Evolutionary conservation across 2,113 vertebrate genomes (phyloP).

Genomic region (Paramisgurnus dabryanus): DNA sequence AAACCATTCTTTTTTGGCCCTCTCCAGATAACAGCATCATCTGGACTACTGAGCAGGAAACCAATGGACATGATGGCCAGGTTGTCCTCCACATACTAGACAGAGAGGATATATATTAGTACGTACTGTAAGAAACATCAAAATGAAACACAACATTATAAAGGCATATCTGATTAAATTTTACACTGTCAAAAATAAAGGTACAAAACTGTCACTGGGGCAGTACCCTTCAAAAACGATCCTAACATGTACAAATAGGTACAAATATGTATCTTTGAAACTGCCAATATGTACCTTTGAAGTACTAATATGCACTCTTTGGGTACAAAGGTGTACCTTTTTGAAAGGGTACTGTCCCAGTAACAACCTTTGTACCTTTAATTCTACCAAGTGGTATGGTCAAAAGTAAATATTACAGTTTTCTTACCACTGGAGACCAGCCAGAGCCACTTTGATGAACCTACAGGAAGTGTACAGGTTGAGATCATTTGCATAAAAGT

Average conservation of each 20-base stretch:
- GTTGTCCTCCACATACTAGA: conserved; percentile 94
- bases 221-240: no score
- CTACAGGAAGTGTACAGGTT: not conserved
- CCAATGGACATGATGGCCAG: conserved; percentile 95
- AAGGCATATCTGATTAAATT: not conserved
- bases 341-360: no score
- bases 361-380: no score
- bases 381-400: not conserved
- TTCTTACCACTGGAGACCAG: conserved; percentile 98
- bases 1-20: conserved; percentile 96
- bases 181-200: not conserved
- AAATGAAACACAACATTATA: not conserved
- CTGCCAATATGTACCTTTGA: no score
- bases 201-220: no score
- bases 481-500: not conserved
- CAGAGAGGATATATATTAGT: conserved; percentile 14
- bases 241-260: no score
- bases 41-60: conserved; percentile 91
- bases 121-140: not conserved
- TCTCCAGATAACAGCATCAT: conserved; percentile 97
- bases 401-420: not conserved
- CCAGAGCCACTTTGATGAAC: conserved; percentile 97
- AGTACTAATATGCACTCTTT: not conserved
- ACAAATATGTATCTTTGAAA: no score
- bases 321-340: no score